Evolutionary conservation across 2,797 vertebrate species (phyloP).

Genomic region (Chloroceryle amazona): DNA sequence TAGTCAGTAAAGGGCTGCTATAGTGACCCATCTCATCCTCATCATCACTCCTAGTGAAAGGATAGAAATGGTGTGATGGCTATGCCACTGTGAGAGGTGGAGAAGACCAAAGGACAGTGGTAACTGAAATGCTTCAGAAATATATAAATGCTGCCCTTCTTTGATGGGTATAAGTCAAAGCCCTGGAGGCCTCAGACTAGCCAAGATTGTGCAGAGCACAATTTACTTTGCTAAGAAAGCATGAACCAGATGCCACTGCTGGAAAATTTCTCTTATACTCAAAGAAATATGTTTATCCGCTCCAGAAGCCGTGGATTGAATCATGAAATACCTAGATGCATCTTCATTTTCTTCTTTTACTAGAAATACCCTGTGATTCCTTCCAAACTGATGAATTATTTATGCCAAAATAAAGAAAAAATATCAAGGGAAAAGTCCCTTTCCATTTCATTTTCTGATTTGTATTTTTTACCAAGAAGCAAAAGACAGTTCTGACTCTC

Average conservation of each 20-base stretch:
- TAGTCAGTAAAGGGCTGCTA: not conserved
- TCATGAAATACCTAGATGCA: not conserved
- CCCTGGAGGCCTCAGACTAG: not conserved
- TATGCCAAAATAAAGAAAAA: not conserved
- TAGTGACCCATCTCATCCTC: not conserved
- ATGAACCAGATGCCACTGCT: not conserved
- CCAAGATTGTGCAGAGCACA: not conserved
- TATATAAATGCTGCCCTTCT: not conserved
- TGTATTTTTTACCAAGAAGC: not conserved
- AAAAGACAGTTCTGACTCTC: not conserved
- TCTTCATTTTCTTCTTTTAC: not conserved
- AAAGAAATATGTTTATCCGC: not conserved
- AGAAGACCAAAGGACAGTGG: rapidly evolving
- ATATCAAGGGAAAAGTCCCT: not conserved
- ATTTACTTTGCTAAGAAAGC: not conserved
- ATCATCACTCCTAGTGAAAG: not conserved
- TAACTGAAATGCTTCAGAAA: not conserved
- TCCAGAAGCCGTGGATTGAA: not conserved
- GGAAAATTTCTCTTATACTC: not conserved
- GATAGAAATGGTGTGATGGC: rapidly evolving
- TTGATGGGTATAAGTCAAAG: not conserved
- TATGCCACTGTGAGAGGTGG: not conserved
- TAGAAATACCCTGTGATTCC: not conserved
- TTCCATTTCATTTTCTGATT: not conserved
- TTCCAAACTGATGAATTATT: not conserved